Conservation (phyloP, 2,797 vertebrate genomes). For the Valencia hispanica region DNA sequence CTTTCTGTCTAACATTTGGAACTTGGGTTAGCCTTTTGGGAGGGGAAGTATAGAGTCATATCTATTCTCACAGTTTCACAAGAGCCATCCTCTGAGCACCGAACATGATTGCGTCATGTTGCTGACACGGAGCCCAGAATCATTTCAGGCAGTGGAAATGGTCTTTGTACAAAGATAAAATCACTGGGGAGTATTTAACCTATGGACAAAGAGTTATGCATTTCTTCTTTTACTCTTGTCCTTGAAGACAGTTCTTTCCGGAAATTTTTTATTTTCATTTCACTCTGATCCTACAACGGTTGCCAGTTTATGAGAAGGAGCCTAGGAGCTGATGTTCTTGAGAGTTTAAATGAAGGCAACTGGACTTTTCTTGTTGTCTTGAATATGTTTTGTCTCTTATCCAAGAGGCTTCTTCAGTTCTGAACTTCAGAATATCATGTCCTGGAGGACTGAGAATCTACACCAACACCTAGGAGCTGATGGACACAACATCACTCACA, state of each 20-base stretch:
- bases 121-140: constrained; percentile 9
- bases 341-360: too few relatives aligned
- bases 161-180: background rate
- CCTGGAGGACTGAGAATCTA: too few relatives aligned
- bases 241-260: background rate
- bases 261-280: too few relatives aligned
- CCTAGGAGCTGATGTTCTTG: too few relatives aligned
- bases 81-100: constrained; percentile 3
- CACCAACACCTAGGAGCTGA: too few relatives aligned
- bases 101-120: background rate
- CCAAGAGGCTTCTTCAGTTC: too few relatives aligned
- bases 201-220: background rate
- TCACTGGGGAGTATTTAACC: background rate
- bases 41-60: background rate
- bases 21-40: background rate
- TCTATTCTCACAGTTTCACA: constrained; percentile 2
- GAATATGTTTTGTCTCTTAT: too few relatives aligned
- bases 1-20: background rate
- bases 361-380: too few relatives aligned
- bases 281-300: background rate
- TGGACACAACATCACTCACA: background rate
- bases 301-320: background rate
- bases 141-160: background rate
- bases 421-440: too few relatives aligned
- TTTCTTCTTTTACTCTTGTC: background rate